Evolutionary conservation across 2,888 invertebrate species (phyloP).

Genomic region (Adela reaumurella): DNA sequence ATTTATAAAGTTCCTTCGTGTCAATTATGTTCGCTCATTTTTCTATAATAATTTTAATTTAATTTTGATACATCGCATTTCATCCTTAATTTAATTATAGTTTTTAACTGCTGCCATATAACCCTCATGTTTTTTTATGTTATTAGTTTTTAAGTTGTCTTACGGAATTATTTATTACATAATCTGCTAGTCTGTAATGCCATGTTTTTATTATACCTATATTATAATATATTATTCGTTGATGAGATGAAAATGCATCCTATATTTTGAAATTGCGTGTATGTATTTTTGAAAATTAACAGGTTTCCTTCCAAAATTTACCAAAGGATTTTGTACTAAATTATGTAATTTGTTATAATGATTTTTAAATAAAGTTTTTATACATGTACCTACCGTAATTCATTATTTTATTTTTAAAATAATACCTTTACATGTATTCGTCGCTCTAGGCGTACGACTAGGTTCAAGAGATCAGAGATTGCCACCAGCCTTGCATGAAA

Average conservation of each 20-base stretch:
- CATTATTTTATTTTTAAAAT: no score
- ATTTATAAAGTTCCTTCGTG: not conserved
- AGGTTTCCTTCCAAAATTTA: not conserved
- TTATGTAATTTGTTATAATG: not conserved
- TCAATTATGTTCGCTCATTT: not conserved
- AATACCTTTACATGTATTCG: no score
- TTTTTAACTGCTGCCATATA: not conserved
- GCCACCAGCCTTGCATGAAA: no score
- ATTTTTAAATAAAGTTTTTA: not conserved
- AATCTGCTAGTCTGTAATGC: not conserved
- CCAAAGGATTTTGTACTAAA: not conserved
- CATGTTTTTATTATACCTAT: no score
- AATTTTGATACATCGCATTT: not conserved
- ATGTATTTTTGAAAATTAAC: not conserved
- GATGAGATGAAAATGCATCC: no score
- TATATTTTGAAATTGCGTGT: not conserved
- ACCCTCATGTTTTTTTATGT: not conserved
- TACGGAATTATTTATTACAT: not conserved
- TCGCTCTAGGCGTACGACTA: no score
- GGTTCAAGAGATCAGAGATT: no score
- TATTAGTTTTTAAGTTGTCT: not conserved
- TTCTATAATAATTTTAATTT: not conserved
- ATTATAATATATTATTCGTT: not conserved
- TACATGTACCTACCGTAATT: no score
- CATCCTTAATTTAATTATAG: not conserved